Conservation (phyloP, 2,113 vertebrate species). For the Romanogobio albipinnatus region DNA sequence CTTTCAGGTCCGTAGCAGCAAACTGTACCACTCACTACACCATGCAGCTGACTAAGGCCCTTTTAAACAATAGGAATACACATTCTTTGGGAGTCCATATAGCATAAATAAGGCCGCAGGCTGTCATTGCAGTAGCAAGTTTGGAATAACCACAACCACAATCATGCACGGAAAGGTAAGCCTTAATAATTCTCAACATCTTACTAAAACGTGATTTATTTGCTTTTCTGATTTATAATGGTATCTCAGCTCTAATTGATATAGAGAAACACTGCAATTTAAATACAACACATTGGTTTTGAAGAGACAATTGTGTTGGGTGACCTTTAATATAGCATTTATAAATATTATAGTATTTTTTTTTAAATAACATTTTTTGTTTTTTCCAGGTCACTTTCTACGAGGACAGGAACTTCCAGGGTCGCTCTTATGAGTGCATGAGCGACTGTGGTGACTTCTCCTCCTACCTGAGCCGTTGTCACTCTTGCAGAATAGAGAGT, state of each 20-base stretch:
- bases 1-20: conserved; percentile 63
- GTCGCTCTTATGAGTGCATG: conserved; percentile 72
- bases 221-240: not conserved
- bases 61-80: conserved; percentile 63
- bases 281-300: not conserved
- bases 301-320: not conserved
- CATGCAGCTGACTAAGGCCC: conserved; percentile 64
- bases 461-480: conserved; percentile 59
- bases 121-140: conserved; percentile 48
- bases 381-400: conserved; percentile 70
- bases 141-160: conserved; percentile 55
- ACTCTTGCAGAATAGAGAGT: conserved; percentile 57
- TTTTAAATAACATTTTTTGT: not conserved
- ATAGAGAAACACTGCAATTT: not conserved
- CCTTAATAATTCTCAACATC: not conserved
- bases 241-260: not conserved
- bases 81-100: conserved; percentile 60
- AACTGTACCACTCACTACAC: conserved; percentile 50
- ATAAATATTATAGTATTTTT: not conserved
- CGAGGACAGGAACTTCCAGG: conserved; percentile 72
- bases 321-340: not conserved
- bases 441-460: conserved; percentile 69
- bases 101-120: conserved; percentile 65
- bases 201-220: not conserved
- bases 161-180: conserved; percentile 66